Conservation (phyloP, 2,888 invertebrate genomes). For the Cenopis cana region DNA sequence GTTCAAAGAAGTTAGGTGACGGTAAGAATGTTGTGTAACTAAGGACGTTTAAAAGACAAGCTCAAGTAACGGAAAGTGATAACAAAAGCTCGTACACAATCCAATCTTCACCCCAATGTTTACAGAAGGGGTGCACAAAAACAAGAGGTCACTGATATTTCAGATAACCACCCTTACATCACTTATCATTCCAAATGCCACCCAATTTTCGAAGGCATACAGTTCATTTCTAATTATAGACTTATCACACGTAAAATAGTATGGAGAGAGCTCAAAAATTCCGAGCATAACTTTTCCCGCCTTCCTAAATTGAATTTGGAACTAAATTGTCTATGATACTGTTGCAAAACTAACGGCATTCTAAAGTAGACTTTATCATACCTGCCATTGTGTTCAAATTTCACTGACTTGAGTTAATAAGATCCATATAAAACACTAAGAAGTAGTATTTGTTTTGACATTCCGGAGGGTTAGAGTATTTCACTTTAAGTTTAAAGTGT, state of each 20-base stretch:
- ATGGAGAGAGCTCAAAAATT: conserved; percentile 34
- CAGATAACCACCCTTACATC: conserved; percentile 30
- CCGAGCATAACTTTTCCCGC: conserved; percentile 44
- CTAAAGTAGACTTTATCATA: background rate
- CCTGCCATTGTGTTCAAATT: background rate
- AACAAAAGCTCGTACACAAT: conserved; percentile 30
- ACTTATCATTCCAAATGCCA: conserved; percentile 6
- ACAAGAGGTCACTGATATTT: conserved; percentile 42
- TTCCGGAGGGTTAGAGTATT: conserved; percentile 27
- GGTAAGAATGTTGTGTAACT: background rate
- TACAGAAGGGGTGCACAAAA: conserved; percentile 41
- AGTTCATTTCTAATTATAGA: background rate
- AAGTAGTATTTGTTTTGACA: conserved; percentile 26
- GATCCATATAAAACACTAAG: conserved; percentile 31
- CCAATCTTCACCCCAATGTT: conserved; percentile 39
- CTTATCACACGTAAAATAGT: background rate
- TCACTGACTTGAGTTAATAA: conserved; percentile 3
- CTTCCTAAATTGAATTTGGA: conserved; percentile 43
- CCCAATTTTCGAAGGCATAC: background rate
- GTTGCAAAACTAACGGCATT: conserved; percentile 5
- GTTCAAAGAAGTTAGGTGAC: too few species aligned
- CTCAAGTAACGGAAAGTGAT: conserved; percentile 18
- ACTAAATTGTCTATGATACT: conserved; percentile 41
- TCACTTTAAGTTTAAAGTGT: conserved; percentile 5
- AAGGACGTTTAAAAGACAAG: conserved; percentile 7